Conservation (phyloP, 2,888 invertebrate genomes). For the Oscheius myriophilus region DNA sequence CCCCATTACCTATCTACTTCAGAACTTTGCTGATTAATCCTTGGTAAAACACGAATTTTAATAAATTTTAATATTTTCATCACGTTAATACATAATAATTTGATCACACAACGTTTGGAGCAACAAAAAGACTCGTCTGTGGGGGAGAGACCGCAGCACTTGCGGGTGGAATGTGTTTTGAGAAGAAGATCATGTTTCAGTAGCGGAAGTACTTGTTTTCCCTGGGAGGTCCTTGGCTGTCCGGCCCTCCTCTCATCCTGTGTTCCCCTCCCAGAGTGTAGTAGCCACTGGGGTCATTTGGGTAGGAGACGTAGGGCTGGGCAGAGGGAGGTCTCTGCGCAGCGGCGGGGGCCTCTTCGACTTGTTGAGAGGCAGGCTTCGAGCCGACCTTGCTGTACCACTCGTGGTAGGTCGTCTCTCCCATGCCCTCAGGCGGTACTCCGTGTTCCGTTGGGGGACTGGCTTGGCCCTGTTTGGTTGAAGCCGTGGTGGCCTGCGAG, state of each 20-base stretch:
- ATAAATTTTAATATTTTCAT: slow-evolving; percentile 9
- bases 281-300: slow-evolving; percentile 68
- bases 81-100: slow-evolving; percentile 15
- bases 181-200: slow-evolving; percentile 21
- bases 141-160: slow-evolving; percentile 21
- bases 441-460: slow-evolving; percentile 34
- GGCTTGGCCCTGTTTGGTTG: slow-evolving; percentile 35
- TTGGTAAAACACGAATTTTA: no score
- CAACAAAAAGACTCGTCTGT: background rate
- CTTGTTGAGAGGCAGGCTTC: slow-evolving; percentile 65
- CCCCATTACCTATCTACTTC: no score
- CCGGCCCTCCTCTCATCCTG: slow-evolving; percentile 20
- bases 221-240: slow-evolving; percentile 4
- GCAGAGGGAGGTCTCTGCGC: slow-evolving; percentile 46
- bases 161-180: slow-evolving; percentile 22
- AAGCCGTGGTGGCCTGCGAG: slow-evolving; percentile 49
- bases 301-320: slow-evolving; percentile 68
- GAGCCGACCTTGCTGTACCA: slow-evolving; percentile 68
- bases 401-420: slow-evolving; percentile 69
- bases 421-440: slow-evolving; percentile 60
- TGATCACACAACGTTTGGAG: slow-evolving; percentile 26
- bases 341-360: slow-evolving; percentile 58
- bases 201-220: slow-evolving; percentile 30
- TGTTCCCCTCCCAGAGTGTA: slow-evolving; percentile 69
- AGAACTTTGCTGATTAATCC: no score